Evolutionary conservation across 2,113 vertebrate genomes (phyloP), one percentile per base, ranked within the genome.

Genomic region (Ceuthmochares aereus): DNA sequence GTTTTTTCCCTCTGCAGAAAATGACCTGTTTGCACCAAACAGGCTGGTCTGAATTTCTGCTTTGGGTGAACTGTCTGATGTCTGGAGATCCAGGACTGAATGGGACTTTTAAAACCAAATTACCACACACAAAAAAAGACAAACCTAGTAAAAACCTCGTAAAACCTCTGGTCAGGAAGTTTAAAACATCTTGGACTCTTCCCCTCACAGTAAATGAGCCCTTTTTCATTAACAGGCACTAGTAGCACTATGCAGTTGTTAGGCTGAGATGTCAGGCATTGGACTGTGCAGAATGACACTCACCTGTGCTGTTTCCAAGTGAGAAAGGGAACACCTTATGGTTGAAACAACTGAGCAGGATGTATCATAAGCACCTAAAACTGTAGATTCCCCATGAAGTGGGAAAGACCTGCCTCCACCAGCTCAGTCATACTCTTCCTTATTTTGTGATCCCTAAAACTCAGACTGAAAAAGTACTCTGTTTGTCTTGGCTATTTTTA

Each of bases 71-170:
- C 25, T 62, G 5, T 22, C 51, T 59, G 19, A 45, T 45, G 18
- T 10, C 18, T 2, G 0, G n/a, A 74, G 0, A 3, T 5, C 6
- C 13, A 36, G 30, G 12, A 70, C 8, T 62, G 58, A 45, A 1
- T 32, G 9, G 7, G 26, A n/a, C 7, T 32, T 82, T 51, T 55
- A 4, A 49, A 91, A 47, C 6, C 34, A 51, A 87, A 66, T n/a
- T 60, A 52, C 10, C 27, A 25, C 16, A 30, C 63, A 9, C 40
- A 40, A 5, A 0, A 5, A 68, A 84, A 74, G 25, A 80, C 13
- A 3, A 81, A 5, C 12, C 55, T 67, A 0, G 0, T 62, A 32
- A 62, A 85, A 81, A 5, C 12, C 55, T 63, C 0, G 0, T 62
- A 32, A 62, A 85, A 51, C 32, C 45, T 83, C 36, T 77, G 18